Evolutionary conservation across 2,888 invertebrate species (phyloP), one percentile per base, ranked within the genome.

Genomic region (Aquatica leii): DNA sequence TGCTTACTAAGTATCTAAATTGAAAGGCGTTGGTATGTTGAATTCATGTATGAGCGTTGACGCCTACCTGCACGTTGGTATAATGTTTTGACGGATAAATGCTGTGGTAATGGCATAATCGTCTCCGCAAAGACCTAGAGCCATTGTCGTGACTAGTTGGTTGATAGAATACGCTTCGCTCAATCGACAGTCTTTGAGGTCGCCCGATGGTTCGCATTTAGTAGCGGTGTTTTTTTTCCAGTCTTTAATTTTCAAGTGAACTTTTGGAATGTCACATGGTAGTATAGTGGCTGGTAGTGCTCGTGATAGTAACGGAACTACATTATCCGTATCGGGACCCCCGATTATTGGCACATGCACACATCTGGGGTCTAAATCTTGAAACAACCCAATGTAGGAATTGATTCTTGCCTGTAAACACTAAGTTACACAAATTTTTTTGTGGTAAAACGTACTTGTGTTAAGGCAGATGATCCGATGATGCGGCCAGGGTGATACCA

Each of bases 331-430:
- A 65, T 89, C 86, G 77, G 89, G 89, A 8, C 90, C 90, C 51
- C 90, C 90, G 21, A 82, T 60, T 1, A 90, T 84, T 0, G 90
- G 89, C n/a, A 88, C 85, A 71, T 85, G 84, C 4, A 88, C 85
- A 59, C 83, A 78, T 35, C 81, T 73, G 1, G 88, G 87, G 73
- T 88, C 85, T 58, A 88, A 72, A 43, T 83, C 83, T 82, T 86
- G 78, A 20, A 85, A 84, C 68, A 86, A 85, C 14, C 88, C 86
- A 43, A 88, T 82, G 71, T 89, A 85, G 15, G 88, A 84, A 75
- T 87, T 87, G 0, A 89, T 84, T 72, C 88, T 81, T 6, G 88
- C 85, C 74, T 81, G 50, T 20, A 72, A 71, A 40, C 49, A 31
- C 6, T 5, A 15, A 31, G 20, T 59, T 37, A 37, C 37, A 37